Conservation (phyloP, 2,797 vertebrate genomes). For the Brachyrhaphis roseni region DNA sequence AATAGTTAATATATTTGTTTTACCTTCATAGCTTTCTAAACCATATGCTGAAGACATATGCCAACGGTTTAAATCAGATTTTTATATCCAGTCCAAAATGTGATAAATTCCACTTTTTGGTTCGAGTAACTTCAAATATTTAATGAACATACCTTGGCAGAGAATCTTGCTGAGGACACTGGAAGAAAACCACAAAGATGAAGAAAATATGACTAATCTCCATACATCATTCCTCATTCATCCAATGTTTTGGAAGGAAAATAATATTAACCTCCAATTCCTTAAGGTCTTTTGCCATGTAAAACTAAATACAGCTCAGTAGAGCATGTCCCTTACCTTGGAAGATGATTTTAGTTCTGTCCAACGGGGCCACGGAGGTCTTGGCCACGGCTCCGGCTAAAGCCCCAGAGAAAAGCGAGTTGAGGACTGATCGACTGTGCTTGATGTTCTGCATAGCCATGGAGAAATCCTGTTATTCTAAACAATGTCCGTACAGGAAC, state of each 20-base stretch:
- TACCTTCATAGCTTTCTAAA: neutral
- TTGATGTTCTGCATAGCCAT: constrained; percentile 75
- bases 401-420: constrained; percentile 91
- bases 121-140: constrained; percentile 1
- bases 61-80: neutral
- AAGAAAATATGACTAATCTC: constrained; percentile 1
- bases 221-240: neutral
- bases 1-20: neutral
- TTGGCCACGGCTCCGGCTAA: constrained; percentile 95
- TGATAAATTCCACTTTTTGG: neutral
- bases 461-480: constrained; percentile 31
- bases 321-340: constrained; percentile 83
- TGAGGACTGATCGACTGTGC: constrained; percentile 84
- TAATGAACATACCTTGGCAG: constrained; percentile 90
- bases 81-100: neutral
- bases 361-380: constrained; percentile 94
- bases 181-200: constrained; percentile 66
- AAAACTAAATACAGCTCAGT: constrained; percentile 30
- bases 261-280: neutral
- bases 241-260: neutral
- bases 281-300: constrained; percentile 16
- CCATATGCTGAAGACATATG: neutral
- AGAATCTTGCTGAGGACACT: constrained; percentile 98
- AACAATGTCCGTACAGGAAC: constrained; percentile 8
- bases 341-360: constrained; percentile 99